A percentile compares a stretch with the other conserved stretches of the same genome.
phyloP scores from a whole-genome alignment of 2,888 invertebrate species.

The Xanthorhoe spadicearia region DNA sequence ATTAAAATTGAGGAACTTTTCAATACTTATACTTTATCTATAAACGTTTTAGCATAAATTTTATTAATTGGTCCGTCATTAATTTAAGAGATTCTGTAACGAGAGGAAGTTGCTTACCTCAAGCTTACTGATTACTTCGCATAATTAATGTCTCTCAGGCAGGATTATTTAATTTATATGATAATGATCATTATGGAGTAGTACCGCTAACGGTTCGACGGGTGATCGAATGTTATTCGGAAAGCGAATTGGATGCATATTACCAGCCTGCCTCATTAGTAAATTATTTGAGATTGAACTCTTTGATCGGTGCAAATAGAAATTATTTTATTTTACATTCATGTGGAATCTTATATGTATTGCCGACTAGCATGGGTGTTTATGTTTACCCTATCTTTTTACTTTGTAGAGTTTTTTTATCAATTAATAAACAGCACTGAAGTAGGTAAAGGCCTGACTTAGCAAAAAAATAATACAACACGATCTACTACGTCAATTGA shows the following conservation, averaged over 20 bases:
- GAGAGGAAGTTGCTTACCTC: slow-evolving; percentile 29
- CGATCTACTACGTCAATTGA: not conserved
- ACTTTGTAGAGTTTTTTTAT: no score
- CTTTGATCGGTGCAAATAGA: not conserved
- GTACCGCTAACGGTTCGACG: not conserved
- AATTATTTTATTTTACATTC: no score
- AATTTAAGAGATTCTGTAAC: slow-evolving; percentile 39
- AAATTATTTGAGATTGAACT: not conserved
- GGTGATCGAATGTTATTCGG: not conserved
- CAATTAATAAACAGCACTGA: no score
- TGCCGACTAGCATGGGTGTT: no score
- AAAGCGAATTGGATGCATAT: not conserved
- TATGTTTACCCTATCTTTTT: no score
- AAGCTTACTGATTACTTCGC: slow-evolving; percentile 45
- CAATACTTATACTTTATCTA: slow-evolving; percentile 41
- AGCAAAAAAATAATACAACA: not conserved
- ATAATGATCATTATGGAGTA: slow-evolving; percentile 33
- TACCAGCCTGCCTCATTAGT: not conserved
- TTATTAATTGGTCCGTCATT: slow-evolving; percentile 46
- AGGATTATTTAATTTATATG: slow-evolving; percentile 42
- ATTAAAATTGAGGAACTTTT: slow-evolving; percentile 43
- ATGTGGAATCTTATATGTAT: no score
- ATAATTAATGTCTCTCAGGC: slow-evolving; percentile 46
- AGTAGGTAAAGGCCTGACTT: not conserved
- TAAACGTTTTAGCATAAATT: slow-evolving; percentile 43